Evolutionary conservation across 2,797 vertebrate genomes (phyloP), one percentile per base, ranked within the genome.

Genomic region (Sebastes ruberrimus): DNA sequence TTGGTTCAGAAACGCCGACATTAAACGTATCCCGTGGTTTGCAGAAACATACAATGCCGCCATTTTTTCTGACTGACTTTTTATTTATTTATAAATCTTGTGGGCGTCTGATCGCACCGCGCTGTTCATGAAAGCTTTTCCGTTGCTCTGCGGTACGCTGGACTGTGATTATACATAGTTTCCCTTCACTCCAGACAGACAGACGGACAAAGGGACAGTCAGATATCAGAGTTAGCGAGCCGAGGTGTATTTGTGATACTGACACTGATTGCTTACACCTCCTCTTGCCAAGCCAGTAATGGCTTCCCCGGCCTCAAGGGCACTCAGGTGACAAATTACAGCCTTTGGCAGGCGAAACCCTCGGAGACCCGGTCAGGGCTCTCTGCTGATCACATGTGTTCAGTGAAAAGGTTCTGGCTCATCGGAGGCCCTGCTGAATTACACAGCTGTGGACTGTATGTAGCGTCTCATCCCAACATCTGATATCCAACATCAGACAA

Each of bases 281-380:
- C 77, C 27, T 80, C 83, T 79, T 83, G 83, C 83, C 83, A 77
- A 64, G 65, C n/a, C 78, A 9, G 84, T 83, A 84, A 89, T 83
- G 82, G 81, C 84, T 81, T 78, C 78, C 71, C 73, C 23, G 65
- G 81, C 90, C 89, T 83, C 64, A 2, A 83, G 86, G 86, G 81
- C 81, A 14, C 64, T 80, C 81, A 78, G 87, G 84, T 87, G 89
- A 88, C 84, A 88, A 83, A 87, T 90, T 78, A 67, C 49, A 74
- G 88, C 79, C 66, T 67, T 35, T 81, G 90, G 78, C 86, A 81
- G 84, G 49, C 38, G 9, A 73, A 52, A 3, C 52, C 78, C 71
- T 70, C 57, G 1, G 69, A 80, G 82, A 65, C 49, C 7, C 23
- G 2, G 55, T 56, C 56, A 3, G 57, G 57, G 70, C 68, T 69